Conservation (phyloP, 2,888 invertebrate species). For the Acleris sparsana region DNA sequence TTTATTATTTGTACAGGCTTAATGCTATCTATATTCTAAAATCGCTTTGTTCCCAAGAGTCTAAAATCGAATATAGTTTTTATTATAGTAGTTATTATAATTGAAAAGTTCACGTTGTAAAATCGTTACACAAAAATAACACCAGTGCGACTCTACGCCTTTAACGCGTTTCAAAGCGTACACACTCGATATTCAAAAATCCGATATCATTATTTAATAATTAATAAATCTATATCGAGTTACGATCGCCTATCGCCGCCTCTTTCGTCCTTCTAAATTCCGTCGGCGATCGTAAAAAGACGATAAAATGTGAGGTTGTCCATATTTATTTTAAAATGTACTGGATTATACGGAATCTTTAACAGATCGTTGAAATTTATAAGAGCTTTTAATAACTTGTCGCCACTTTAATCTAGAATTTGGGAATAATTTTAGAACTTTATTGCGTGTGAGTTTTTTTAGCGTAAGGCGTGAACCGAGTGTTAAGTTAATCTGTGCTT, state of each 20-base stretch:
- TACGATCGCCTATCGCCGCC: slow-evolving; percentile 58
- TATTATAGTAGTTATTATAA: too few relatives aligned
- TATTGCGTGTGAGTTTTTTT: slow-evolving; percentile 6
- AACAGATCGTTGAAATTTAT: slow-evolving; percentile 18
- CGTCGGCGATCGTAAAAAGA: slow-evolving; percentile 58
- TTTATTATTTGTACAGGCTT: too few relatives aligned
- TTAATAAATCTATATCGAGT: slow-evolving; percentile 77
- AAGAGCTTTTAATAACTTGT: slow-evolving; percentile 23
- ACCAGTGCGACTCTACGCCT: slow-evolving; percentile 13
- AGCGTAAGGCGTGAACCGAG: not conserved
- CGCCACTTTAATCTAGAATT: slow-evolving; percentile 19
- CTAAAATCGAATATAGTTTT: too few relatives aligned
- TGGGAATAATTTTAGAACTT: slow-evolving; percentile 24
- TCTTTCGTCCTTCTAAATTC: slow-evolving; percentile 60
- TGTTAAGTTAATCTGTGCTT: not conserved
- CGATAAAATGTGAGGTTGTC: slow-evolving; percentile 66
- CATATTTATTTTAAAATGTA: slow-evolving; percentile 48
- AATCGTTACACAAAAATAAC: not conserved
- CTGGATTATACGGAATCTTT: slow-evolving; percentile 21
- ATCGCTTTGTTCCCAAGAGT: too few relatives aligned
- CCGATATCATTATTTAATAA: slow-evolving; percentile 75
- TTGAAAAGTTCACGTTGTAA: not conserved
- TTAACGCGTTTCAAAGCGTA: not conserved
- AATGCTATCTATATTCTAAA: too few relatives aligned
- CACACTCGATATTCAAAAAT: slow-evolving; percentile 57